Base-by-base conservation (phyloP, 1,140 invertebrate genomes). In the Marisa cornuarietis region DNA sequence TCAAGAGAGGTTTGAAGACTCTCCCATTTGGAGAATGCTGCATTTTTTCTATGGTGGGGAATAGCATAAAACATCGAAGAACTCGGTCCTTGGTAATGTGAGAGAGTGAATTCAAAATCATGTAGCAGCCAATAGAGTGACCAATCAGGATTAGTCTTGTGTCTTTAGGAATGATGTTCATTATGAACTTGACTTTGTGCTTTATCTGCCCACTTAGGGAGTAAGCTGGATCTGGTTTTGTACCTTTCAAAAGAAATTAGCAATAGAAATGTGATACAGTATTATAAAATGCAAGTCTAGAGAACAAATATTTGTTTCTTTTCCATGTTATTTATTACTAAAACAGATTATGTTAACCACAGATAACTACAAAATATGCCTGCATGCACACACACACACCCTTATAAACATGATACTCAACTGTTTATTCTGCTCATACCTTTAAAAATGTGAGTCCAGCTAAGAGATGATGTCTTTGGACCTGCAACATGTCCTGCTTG, bases 121-220 rank as follows among this genome's bases (percentile, higher is more conserved):
- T 94, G 92, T 96, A 96, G 81, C 93, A 92, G 1, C 96, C 96
- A 85, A 97, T 95, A 0, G 96, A 97, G 92, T 97, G 96, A 2
- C 95, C 96, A 82, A 97, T 92, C 0, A 96, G 84, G 89, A 95
- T 93, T 8, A 97, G 80, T 73, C 81, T 85, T 58, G 87, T 85
- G 83, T 86, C 91, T 62, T 91, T 83, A 10, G 95, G 95, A 76
- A 96, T 91, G 85, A 94, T 94, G 79, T 94, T 92, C 79, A 93
- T 91, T 66, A 97, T 94, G 89, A 97, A 96, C 69, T 93, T 92
- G 20, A 93, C 91, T 91, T 97, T 97, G 87, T 97, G 95, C n/a
- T 93, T 85, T n/a, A 95, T 91, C 92, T 97, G 96, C 13, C 94
- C 95, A 78, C 94, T 88, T 26, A 97, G 86, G 82, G 93, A 92